Percentiles rank a stretch among this genome's conserved stretches.
Evolutionary conservation across 2,888 invertebrate genomes (phyloP).

Genomic region (Dicranocentrus wangi): DNA sequence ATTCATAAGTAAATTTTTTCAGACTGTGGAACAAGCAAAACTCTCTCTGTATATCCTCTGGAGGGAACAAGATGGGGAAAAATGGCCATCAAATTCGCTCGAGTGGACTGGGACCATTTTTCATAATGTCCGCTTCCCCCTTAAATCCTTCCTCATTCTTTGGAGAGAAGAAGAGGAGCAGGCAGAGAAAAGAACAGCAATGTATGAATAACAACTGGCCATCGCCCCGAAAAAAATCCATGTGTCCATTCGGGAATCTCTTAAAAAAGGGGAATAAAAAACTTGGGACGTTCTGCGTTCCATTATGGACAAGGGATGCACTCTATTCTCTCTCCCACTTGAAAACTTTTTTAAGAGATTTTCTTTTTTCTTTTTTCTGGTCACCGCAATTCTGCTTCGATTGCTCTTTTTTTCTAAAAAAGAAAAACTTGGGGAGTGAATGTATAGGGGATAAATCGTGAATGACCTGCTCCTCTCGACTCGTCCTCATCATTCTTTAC

Average conservation of each 20-base stretch:
- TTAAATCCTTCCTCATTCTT: conserved; percentile 62
- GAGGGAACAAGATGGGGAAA: conserved; percentile 72
- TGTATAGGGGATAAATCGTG: conserved; percentile 17
- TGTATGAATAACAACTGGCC: conserved; percentile 34
- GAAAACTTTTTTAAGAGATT: conserved; percentile 7
- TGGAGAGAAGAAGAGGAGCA: too few species aligned
- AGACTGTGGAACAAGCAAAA: conserved; percentile 12
- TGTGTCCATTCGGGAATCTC: too few species aligned
- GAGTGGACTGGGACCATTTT: conserved; percentile 71
- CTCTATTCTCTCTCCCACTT: not conserved
- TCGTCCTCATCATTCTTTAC: conserved; percentile 41
- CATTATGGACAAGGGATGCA: too few species aligned
- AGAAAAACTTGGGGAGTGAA: not conserved
- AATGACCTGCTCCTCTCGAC: conserved; percentile 39
- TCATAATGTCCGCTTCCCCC: conserved; percentile 70
- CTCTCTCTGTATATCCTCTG: conserved; percentile 50
- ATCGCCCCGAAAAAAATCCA: conserved; percentile 4
- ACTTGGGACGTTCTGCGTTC: too few species aligned
- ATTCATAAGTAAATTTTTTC: not conserved
- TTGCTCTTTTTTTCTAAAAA: conserved; percentile 42
- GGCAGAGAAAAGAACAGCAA: conserved; percentile 30
- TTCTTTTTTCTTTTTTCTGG: conserved; percentile 11
- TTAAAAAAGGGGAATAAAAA: too few species aligned
- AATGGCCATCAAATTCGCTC: conserved; percentile 72
- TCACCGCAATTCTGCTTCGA: conserved; percentile 42